Evolutionary conservation across 2,113 vertebrate genomes (phyloP).

Genomic region (Melanerpes formicivorus): DNA sequence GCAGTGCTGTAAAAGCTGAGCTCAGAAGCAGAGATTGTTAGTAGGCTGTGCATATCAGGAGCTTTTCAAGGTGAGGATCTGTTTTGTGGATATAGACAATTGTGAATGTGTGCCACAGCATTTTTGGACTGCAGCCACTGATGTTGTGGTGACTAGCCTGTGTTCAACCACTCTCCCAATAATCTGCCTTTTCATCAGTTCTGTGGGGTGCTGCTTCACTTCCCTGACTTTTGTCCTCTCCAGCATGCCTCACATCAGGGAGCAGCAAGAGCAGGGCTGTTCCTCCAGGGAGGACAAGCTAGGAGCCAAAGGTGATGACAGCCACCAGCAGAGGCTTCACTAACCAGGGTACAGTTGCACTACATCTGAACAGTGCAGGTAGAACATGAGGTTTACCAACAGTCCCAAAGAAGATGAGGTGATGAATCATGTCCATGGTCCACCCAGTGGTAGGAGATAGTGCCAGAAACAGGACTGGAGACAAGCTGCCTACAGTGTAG

Average conservation of each 20-base stretch:
- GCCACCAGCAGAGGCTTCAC: neutral
- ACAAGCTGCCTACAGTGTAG: neutral
- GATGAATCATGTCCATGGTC: neutral
- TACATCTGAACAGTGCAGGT: neutral
- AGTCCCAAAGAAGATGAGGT: neutral
- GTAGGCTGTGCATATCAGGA: neutral
- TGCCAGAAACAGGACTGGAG: neutral
- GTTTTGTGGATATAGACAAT: neutral
- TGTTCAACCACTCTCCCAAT: neutral
- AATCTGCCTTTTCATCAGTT: neutral
- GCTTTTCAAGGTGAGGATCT: neutral
- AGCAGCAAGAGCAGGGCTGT: neutral
- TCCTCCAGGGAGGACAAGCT: neutral
- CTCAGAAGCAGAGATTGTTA: neutral
- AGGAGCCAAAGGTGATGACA: neutral
- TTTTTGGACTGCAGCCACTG: neutral
- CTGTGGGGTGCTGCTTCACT: neutral
- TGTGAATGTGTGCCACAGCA: neutral
- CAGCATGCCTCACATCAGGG: neutral
- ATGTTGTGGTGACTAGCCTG: neutral
- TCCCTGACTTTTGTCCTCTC: neutral
- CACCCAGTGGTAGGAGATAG: neutral
- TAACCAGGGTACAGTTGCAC: neutral
- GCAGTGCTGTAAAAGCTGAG: neutral
- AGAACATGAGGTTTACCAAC: neutral